These are phyloP conservation scores for Troides aeacus DNA, from an alignment of 2,888 invertebrate species.

Conservation along the genomic window DNA sequence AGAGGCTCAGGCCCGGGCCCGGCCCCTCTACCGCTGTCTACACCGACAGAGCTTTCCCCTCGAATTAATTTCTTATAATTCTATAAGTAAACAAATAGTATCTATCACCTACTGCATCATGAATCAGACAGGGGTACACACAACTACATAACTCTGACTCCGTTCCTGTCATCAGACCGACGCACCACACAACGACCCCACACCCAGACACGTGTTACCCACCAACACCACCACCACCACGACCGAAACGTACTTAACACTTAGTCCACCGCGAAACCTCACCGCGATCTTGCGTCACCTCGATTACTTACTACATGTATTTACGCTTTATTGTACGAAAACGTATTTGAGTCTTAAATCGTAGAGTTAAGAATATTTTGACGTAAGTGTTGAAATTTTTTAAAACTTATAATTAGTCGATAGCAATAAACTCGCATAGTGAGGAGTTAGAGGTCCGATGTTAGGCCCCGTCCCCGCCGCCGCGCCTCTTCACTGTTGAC, in stretches of 20 bases:
- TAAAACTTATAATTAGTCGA: slow-evolving; percentile 58
- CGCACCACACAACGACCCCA: slow-evolving; percentile 16
- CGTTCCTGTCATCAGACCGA: slow-evolving; percentile 8
- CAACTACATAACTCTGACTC: background rate
- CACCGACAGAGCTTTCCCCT: slow-evolving; percentile 22
- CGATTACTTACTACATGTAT: slow-evolving; percentile 35
- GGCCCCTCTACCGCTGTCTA: slow-evolving; percentile 24
- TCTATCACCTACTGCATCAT: background rate
- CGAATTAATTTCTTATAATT: slow-evolving; percentile 2
- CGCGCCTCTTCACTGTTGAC: slow-evolving; percentile 37
- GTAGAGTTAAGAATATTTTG: slow-evolving; percentile 52
- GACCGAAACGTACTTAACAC: slow-evolving; percentile 56
- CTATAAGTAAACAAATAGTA: background rate
- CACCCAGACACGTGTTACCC: slow-evolving; percentile 33
- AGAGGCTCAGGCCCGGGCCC: background rate
- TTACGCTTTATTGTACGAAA: slow-evolving; percentile 41
- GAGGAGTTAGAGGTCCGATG: slow-evolving; percentile 47
- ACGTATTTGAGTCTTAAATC: slow-evolving; percentile 48
- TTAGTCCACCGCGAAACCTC: slow-evolving; percentile 39
- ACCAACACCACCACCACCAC: slow-evolving; percentile 33
- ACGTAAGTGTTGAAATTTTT: slow-evolving; percentile 64
- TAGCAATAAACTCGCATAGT: slow-evolving; percentile 57
- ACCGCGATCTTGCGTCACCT: slow-evolving; percentile 41
- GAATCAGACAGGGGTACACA: no score
- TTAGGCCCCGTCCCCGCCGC: slow-evolving; percentile 58